Conservation (phyloP, 2,888 invertebrate species). For the Drosophila macrospina region DNA sequence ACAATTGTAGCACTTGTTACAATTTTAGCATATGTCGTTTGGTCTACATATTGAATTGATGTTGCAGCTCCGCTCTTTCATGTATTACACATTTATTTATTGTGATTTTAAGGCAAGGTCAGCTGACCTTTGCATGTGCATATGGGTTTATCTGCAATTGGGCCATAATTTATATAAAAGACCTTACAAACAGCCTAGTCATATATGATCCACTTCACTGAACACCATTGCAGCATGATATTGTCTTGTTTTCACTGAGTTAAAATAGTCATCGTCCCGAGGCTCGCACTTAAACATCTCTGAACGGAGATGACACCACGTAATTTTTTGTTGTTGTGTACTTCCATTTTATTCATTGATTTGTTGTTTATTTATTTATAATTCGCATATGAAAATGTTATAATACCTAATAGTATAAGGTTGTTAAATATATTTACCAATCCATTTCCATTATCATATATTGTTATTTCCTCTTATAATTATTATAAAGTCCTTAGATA, state of each 20-base stretch:
- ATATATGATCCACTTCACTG: conserved; percentile 58
- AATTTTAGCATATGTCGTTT: conserved; percentile 58
- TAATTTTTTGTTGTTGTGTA: no score
- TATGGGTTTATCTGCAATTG: neutral
- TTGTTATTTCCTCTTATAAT: neutral
- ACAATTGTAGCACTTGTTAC: conserved; percentile 31
- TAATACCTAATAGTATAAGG: neutral
- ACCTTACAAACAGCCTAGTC: conserved; percentile 44
- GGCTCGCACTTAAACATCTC: conserved; percentile 7
- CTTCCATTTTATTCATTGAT: no score
- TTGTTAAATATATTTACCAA: neutral
- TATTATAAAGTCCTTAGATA: conserved; percentile 17
- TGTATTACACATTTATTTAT: conserved; percentile 24
- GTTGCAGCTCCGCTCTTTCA: conserved; percentile 20
- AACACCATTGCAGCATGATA: conserved; percentile 9
- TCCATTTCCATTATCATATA: neutral
- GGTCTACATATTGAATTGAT: conserved; percentile 18
- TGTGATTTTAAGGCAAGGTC: conserved; percentile 44
- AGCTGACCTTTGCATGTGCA: conserved; percentile 19
- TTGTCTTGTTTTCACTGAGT: conserved; percentile 27
- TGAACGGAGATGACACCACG: conserved; percentile 68
- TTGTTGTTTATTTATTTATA: no score
- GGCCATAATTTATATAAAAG: conserved; percentile 16
- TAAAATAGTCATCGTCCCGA: conserved; percentile 20
- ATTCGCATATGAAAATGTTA: neutral